Base-by-base conservation (phyloP, 2,113 vertebrate genomes). In the Gila orcuttii region DNA sequence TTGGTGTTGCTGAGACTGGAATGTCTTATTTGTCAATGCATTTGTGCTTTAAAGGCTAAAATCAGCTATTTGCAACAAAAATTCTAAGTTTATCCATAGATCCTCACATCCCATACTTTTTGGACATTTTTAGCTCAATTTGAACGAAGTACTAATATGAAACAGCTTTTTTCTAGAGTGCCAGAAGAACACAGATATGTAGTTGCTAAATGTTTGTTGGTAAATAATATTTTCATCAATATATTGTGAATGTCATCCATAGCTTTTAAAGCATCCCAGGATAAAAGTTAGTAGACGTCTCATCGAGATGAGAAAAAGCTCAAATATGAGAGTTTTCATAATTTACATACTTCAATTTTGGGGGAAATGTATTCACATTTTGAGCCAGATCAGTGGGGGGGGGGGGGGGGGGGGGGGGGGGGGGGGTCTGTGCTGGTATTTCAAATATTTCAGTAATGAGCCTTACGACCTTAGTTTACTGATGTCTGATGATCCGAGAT, bases 371-470 rank as follows among this genome's bases (percentile, higher is more conserved):
- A 21, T 71, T 42, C 68, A 36, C 76, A 13, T 33, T 66, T 17
- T 33, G 6, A 50, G 47, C 6, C 62, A 25, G 73, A 85, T 39
- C 74, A 79, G 23, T 74, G 13, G 50, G 77, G 84, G 74, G 64
- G 23, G 15, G 31, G 47, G 77, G 84, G 74, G 64, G 23, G 15
- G 31, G 47, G 77, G 84, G 74, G 64, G 23, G 15, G 77, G 84
- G 74, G 64, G 23, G 15, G 31, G 47, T 55, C 28, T 13, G 6
- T 52, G 0, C 87, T 89, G 88, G 42, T 66, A 91, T 91, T 87
- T 89, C 33, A 87, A 75, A 42, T 88, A 89, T 91, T 89, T 83
- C 36, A 86, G 84, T 52, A 75, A 86, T n/a, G 1, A 82, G 59
- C 57, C 71, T 74, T 19, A 66, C 19, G 88, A 19, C 68, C 60